Base-by-base conservation (phyloP, 2,113 vertebrate genomes). In the Semnopithecus entellus region DNA sequence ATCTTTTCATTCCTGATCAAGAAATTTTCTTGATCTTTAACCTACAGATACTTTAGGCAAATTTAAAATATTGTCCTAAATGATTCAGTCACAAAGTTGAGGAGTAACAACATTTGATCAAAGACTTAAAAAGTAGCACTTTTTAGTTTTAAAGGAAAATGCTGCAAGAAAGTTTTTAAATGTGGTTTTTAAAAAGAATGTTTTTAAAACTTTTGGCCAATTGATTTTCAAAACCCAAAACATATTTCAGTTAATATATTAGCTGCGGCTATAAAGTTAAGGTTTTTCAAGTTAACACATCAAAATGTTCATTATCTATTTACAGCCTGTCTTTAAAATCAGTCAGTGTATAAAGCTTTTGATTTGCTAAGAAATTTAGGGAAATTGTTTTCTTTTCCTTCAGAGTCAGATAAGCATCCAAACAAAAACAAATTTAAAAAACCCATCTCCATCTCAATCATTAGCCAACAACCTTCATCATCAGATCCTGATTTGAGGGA, bases 31-130 rank as follows among this genome's bases (percentile, higher is more conserved):
- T 93, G 45, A 20, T 45, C 55, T 27, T 83, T 88, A 81, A 75
- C 38, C 14, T 84, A 22, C 2, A 95, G 35, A 61, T 61, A 91
- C 78, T 61, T 91, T 40, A 55, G 22, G 8, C 22, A 97, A 97
- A 95, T 89, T 20, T 57, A 93, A 86, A 85, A 91, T 83, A n/a
- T 16, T 64, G 30, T n/a, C 23, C 38, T 97, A 93, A 75, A 59
- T 57, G 48, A 90, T 30, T 48, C 6, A 57, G 8, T 35, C 79
- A 75, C n/a, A 61, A 22, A 91, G 81, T 43, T 87, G 2, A 50
- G 75, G 30, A 93, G 35, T 64, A 79, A 72, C 6, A 55, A 45
- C 4, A 85, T 27, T 72, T 91, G 13, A 76, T 82, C 23, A 81
- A 95, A 91, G 88, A 32, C 6, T 59, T 78, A 50, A n/a, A 57